A percentile compares a stretch with the other conserved stretches of the same genome.
These are phyloP conservation scores for Hedychridium roseum DNA, from an alignment of 2,888 invertebrate species.

Conservation along the genomic window DNA sequence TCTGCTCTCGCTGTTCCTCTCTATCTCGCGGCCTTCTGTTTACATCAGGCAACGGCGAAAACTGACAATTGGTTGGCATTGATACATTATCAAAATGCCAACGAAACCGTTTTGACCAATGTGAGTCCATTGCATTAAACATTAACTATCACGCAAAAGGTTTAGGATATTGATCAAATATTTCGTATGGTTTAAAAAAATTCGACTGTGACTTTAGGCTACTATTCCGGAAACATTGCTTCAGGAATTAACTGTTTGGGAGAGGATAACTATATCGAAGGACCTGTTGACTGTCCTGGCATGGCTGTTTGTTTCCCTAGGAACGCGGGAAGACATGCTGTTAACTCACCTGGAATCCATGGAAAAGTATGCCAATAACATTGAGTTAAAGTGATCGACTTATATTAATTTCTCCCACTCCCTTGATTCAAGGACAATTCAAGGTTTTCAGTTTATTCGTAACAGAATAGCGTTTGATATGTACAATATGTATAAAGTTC, in stretches of 20 bases:
- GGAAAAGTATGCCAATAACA: constrained; percentile 43
- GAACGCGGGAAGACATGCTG: constrained; percentile 51
- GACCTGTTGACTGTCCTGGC: constrained; percentile 50
- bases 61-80: constrained; percentile 47
- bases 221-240: constrained; percentile 25
- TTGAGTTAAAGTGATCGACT: neutral
- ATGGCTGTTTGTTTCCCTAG: constrained; percentile 54
- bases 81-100: constrained; percentile 35
- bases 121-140: constrained; percentile 15
- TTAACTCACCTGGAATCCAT: constrained; percentile 48
- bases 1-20: constrained; percentile 50
- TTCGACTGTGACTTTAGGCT: constrained; percentile 26
- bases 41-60: constrained; percentile 48
- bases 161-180: neutral
- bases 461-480: constrained; percentile 60
- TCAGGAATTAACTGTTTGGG: constrained; percentile 48
- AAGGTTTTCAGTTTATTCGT: constrained; percentile 51
- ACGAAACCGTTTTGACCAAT: constrained; percentile 21
- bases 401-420: neutral
- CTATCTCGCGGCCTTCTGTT: constrained; percentile 50
- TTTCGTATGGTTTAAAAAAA: neutral
- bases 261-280: constrained; percentile 49
- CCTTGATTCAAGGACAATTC: too few relatives aligned
- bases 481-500: constrained; percentile 59
- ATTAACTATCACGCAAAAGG: too few relatives aligned